A percentile compares a stretch with the other conserved stretches of the same genome.
Evolutionary conservation across 2,113 vertebrate genomes (phyloP).

Genomic region (Chrysochloris asiatica): DNA sequence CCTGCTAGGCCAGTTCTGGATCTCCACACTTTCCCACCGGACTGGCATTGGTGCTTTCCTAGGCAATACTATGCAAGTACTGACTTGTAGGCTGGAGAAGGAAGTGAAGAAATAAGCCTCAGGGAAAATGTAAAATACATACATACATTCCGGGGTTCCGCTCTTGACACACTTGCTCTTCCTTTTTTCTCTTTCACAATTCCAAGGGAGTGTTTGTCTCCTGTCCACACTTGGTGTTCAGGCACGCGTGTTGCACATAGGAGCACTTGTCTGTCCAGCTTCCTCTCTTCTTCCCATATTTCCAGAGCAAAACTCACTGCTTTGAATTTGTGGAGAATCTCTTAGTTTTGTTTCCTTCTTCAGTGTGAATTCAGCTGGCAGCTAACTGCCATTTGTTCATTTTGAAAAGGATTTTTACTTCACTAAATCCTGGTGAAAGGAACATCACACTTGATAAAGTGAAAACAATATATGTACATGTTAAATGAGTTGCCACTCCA

Average conservation of each 20-base stretch:
- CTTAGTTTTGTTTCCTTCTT: neutral
- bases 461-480: neutral
- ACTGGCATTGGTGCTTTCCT: accelerated
- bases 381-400: neutral
- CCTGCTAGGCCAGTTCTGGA: slow-evolving; percentile 11
- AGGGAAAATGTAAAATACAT: neutral
- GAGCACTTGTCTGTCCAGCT: neutral
- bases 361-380: neutral
- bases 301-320: neutral
- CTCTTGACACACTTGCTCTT: neutral
- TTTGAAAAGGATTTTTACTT: slow-evolving; percentile 45
- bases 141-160: neutral
- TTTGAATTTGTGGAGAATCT: neutral
- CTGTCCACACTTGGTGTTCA: neutral
- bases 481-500: neutral
- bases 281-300: neutral
- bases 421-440: neutral
- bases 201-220: neutral
- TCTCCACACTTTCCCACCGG: neutral
- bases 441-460: neutral
- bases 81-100: neutral
- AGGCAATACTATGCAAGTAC: neutral
- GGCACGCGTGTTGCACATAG: neutral
- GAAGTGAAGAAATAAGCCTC: neutral
- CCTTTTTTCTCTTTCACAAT: neutral